Percentiles rank a stretch among this genome's conserved stretches.
Conservation (phyloP, 1,140 invertebrate genomes). For the Aphaenogaster floridana region DNA sequence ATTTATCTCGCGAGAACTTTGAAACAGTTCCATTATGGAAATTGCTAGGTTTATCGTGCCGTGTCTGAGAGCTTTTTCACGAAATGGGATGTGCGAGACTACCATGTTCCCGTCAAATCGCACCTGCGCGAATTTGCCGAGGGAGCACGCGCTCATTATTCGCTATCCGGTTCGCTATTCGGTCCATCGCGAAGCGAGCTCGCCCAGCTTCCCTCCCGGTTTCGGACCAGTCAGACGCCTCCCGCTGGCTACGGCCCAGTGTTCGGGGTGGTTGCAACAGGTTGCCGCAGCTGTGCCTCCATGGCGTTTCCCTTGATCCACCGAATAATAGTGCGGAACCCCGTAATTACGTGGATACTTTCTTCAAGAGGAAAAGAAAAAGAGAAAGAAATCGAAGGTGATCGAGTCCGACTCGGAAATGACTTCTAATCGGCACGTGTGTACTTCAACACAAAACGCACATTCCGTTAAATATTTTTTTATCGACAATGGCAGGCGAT, state of each 20-base stretch:
- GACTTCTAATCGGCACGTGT: not conserved
- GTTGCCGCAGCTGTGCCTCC: constrained; percentile 76
- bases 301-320: constrained; percentile 53
- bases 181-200: constrained; percentile 30
- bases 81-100: not conserved
- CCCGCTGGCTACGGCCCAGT: constrained; percentile 70
- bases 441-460: not conserved
- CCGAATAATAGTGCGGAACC: constrained; percentile 43
- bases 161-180: constrained; percentile 12
- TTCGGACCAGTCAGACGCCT: constrained; percentile 67
- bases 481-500: not conserved
- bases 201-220: constrained; percentile 66
- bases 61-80: not conserved
- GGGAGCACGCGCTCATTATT: constrained; percentile 36
- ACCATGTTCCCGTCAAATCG: not conserved
- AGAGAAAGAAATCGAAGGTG: constrained; percentile 43
- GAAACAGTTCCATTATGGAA: not conserved
- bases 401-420: constrained; percentile 18
- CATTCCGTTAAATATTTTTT: not conserved
- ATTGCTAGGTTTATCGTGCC: not conserved
- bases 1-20: not conserved
- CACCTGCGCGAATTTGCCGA: constrained; percentile 11
- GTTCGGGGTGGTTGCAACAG: constrained; percentile 81
- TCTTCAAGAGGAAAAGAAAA: not conserved
- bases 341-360: constrained; percentile 37